Base-by-base conservation (phyloP, 1,140 invertebrate species). In the Cyphomyrmex costatus region DNA sequence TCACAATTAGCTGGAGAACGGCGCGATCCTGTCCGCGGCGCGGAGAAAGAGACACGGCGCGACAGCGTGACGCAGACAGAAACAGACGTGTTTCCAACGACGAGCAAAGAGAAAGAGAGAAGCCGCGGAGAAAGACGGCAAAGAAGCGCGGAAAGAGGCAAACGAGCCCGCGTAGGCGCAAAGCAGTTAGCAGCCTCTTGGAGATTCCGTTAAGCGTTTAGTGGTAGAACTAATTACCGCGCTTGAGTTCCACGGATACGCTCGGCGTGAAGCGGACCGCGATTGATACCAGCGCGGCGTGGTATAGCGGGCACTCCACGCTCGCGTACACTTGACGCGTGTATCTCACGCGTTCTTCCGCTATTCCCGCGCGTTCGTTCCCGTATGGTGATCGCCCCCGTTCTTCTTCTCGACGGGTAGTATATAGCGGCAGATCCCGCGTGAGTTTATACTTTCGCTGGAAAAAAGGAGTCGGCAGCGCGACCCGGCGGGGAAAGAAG, bases 161-260 rank as follows among this genome's bases (percentile, higher is more conserved):
- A 33, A 24, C 16, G 71, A 33, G 14, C 6, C 6, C 86, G 87
- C 58, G 84, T 89, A 89, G 89, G 85, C 78, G 88, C 80, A 58
- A 85, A 90, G 86, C 88, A 86, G 89, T 90, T 88, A 89, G 82
- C 88, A 83, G 71, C 46, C 77, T 89, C 86, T 89, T 73, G 68
- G 88, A 42, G 36, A 86, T 90, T 89, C 76, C 88, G 86, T 86
- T 87, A 87, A 90, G 76, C 88, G 86, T 88, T 90, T 90, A 90
- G 88, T 86, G 89, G 88, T 89, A 74, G 78, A 90, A 90, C 88
- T 90, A 90, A 90, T 90, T 90, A 90, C 70, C 87, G 66, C 87
- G 66, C 86, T 80, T 46, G 51, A 85, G 70, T 90, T 89, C 85
- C 78, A 53, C 80, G 88, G 68, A 89, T 85, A 77, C 56, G 66